These are phyloP conservation scores for Zoanthus sociatus DNA, from an alignment of 92 coral and sea anemone genomes.

Conservation along the genomic window DNA sequence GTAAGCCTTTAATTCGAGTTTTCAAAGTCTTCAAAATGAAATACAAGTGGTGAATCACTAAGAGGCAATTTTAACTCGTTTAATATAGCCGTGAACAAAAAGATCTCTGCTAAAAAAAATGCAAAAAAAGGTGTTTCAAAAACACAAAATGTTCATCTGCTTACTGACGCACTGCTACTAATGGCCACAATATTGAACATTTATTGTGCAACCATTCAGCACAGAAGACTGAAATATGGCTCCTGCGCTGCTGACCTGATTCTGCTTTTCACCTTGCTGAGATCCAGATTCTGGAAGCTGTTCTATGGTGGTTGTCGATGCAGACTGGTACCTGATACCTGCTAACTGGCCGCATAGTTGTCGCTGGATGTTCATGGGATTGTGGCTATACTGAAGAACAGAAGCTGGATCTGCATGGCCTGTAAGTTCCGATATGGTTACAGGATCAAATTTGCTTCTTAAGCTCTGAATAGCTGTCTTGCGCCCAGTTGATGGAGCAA, in stretches of 20 bases:
- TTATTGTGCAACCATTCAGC: neutral
- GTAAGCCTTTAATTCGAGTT: too few relatives aligned
- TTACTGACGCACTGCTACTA: neutral
- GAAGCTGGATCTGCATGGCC: too few relatives aligned
- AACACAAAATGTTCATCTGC: neutral
- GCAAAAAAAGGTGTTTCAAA: too few relatives aligned
- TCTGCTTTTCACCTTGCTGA: neutral
- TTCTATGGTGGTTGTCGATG: constrained; percentile 1
- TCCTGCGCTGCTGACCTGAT: constrained; percentile 16
- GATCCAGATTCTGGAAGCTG: neutral
- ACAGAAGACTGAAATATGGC: constrained; percentile 5
- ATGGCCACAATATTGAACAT: constrained; percentile 19
- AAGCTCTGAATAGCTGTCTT: too few relatives aligned
- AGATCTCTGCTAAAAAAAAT: too few relatives aligned
- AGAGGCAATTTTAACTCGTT: too few relatives aligned
- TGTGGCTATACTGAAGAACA: neutral
- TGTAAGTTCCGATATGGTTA: too few relatives aligned
- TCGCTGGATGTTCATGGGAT: neutral
- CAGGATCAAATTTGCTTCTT: too few relatives aligned
- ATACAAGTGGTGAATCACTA: too few relatives aligned
- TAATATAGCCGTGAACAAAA: too few relatives aligned
- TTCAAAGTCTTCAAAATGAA: too few relatives aligned
- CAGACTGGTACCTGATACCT: constrained; percentile 15
- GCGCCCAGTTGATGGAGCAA: constrained; percentile 44
- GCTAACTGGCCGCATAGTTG: neutral